Percentiles rank a stretch among this genome's conserved stretches.
Conservation (phyloP, 2,888 invertebrate species). For the Helleia helle region DNA sequence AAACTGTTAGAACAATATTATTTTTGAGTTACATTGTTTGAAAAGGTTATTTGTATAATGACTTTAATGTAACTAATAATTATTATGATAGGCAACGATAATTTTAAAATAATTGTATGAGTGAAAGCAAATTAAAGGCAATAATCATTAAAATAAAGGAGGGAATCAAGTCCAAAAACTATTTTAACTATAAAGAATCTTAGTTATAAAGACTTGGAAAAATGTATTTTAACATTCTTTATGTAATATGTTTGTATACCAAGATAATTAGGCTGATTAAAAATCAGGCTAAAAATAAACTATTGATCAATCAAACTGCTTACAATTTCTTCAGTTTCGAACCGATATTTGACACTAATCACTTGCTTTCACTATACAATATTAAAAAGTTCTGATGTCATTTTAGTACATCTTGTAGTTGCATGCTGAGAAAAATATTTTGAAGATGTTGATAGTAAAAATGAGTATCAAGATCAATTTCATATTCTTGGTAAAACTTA, state of each 20-base stretch:
- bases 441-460: constrained; percentile 1
- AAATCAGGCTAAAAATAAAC: too few species aligned
- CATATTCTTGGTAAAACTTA: constrained; percentile 65
- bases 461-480: neutral
- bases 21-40: constrained; percentile 12
- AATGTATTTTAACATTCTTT: too few species aligned
- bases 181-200: too few species aligned
- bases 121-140: constrained; percentile 8
- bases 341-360: too few species aligned
- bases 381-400: neutral
- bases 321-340: too few species aligned
- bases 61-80: neutral
- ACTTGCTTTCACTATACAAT: constrained; percentile 1
- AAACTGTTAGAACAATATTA: constrained; percentile 35
- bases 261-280: too few species aligned
- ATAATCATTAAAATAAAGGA: too few species aligned
- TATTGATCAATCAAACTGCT: too few species aligned
- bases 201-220: too few species aligned
- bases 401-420: constrained; percentile 12
- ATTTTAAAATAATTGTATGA: neutral
- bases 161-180: too few species aligned
- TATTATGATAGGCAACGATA: neutral
- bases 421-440: constrained; percentile 23
- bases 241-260: too few species aligned
- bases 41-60: neutral